These are phyloP conservation scores for Theropithecus gelada DNA, from an alignment of 2,113 vertebrate genomes.

Conservation along the genomic window DNA sequence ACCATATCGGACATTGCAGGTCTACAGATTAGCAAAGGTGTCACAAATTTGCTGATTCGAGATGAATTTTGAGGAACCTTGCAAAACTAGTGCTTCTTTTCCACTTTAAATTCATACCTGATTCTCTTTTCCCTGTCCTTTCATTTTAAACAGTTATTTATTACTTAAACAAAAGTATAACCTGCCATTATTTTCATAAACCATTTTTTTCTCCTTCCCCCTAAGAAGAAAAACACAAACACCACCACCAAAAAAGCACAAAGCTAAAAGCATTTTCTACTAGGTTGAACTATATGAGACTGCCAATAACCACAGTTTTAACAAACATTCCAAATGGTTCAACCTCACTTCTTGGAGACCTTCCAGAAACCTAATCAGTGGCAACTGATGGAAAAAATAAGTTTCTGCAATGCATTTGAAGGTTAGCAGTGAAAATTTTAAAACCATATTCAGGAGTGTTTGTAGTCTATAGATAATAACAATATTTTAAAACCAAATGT, in stretches of 20 bases:
- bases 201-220: neutral
- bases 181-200: neutral
- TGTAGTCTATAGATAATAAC: neutral
- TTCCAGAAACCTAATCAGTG: neutral
- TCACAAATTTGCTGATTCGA: neutral
- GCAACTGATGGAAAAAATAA: neutral
- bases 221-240: neutral
- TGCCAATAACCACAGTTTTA: neutral
- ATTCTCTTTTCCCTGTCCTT: neutral
- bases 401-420: neutral
- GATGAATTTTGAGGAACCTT: neutral
- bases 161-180: neutral
- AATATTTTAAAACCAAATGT: neutral
- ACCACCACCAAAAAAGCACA: neutral
- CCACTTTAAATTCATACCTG: neutral
- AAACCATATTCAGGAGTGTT: neutral
- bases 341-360: neutral
- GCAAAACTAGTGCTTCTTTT: neutral
- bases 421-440: neutral
- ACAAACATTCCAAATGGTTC: neutral
- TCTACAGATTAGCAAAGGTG: neutral
- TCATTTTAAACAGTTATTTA: neutral
- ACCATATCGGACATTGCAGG: fast-evolving
- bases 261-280: neutral
- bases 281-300: neutral